Percentiles rank a stretch among this genome's conserved stretches.
Conservation (phyloP, 2,888 invertebrate genomes). For the Pyrochroa serraticornis region DNA sequence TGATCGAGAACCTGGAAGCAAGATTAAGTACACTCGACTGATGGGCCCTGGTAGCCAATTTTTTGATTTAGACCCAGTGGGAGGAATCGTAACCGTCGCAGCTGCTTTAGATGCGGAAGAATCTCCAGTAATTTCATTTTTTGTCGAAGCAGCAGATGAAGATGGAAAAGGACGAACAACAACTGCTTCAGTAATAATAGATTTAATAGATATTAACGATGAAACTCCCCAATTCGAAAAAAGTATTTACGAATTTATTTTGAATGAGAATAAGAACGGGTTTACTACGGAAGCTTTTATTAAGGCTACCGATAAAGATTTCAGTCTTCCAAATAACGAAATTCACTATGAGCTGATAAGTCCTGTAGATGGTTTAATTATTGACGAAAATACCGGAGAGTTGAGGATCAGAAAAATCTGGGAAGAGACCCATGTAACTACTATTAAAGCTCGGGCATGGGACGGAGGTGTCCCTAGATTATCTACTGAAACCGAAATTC, state of each 20-base stretch:
- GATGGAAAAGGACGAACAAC: slow-evolving; percentile 80
- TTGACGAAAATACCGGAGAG: slow-evolving; percentile 78
- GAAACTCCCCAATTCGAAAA: slow-evolving; percentile 78
- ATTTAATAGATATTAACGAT: slow-evolving; percentile 66
- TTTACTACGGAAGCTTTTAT: slow-evolving; percentile 75
- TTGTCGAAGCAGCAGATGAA: slow-evolving; percentile 87
- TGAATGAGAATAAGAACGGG: slow-evolving; percentile 74
- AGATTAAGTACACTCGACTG: slow-evolving; percentile 49
- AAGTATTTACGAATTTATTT: slow-evolving; percentile 78
- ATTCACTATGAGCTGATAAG: slow-evolving; percentile 84
- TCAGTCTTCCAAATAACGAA: slow-evolving; percentile 83
- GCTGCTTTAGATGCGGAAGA: slow-evolving; percentile 84
- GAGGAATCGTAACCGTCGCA: slow-evolving; percentile 81
- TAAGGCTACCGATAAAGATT: slow-evolving; percentile 83
- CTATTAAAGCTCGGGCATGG: slow-evolving; percentile 78
- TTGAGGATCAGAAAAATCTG: slow-evolving; percentile 65
- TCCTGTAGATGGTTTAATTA: slow-evolving; percentile 72
- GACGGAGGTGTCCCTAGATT: slow-evolving; percentile 84
- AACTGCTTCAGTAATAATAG: slow-evolving; percentile 74
- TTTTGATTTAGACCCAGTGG: slow-evolving; percentile 75
- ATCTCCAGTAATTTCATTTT: slow-evolving; percentile 76
- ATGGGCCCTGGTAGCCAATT: slow-evolving; percentile 72
- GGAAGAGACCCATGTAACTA: slow-evolving; percentile 58
- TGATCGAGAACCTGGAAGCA: slow-evolving; percentile 79
- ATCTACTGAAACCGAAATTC: slow-evolving; percentile 73